Percentiles rank a stretch among this genome's conserved stretches.
These are phyloP conservation scores for Cyanistes caeruleus DNA, from an alignment of 2,113 vertebrate species.

Conservation along the genomic window DNA sequence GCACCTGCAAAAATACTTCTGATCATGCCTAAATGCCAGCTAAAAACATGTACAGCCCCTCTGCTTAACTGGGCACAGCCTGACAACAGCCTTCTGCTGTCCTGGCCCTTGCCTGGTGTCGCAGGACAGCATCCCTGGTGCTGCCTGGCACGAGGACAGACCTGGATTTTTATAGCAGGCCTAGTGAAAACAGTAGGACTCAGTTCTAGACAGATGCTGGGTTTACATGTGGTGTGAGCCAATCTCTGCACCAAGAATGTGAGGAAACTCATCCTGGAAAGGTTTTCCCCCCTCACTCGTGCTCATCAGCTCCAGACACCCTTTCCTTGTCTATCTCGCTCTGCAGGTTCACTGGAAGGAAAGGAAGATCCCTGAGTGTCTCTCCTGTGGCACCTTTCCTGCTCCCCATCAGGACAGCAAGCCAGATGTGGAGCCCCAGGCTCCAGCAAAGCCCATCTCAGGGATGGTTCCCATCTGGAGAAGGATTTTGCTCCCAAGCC, in stretches of 20 bases:
- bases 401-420: background rate
- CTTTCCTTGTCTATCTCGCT: background rate
- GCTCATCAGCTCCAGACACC: background rate
- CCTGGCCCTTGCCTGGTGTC: accelerated
- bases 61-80: background rate
- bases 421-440: background rate
- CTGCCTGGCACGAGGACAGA: background rate
- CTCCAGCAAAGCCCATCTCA: background rate
- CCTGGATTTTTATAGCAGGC: background rate
- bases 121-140: background rate
- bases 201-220: background rate
- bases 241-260: background rate
- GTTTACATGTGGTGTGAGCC: background rate
- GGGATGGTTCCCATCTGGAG: background rate
- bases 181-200: background rate
- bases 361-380: background rate
- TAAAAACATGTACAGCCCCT: accelerated
- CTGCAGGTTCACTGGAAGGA: background rate
- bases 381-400: background rate
- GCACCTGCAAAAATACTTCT: background rate
- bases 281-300: background rate
- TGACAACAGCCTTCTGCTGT: background rate
- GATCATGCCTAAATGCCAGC: background rate
- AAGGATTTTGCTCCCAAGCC: background rate
- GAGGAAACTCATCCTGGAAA: background rate